phyloP scores from a whole-genome alignment of 2,113 vertebrate species.

The Hyla sarda region DNA sequence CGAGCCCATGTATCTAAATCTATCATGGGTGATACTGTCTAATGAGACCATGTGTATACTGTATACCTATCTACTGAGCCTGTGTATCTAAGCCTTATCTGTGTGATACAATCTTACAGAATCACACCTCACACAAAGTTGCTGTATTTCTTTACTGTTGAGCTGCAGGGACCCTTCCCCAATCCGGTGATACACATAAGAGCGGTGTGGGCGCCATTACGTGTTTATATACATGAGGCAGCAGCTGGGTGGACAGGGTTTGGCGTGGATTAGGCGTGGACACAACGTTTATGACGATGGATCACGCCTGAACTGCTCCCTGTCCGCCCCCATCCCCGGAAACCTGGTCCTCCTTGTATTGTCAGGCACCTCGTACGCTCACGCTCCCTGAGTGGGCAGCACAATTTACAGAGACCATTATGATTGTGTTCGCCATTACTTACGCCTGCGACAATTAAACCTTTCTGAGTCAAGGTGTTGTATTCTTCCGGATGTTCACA shows the following conservation, averaged over 20 bases:
- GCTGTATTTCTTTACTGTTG: neutral
- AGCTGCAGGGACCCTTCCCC: neutral
- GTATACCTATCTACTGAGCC: too few species aligned
- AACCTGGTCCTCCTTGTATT: constrained; percentile 31
- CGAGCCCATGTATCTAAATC: too few species aligned
- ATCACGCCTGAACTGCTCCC: constrained; percentile 16
- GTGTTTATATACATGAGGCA: neutral
- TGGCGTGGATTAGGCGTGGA: constrained; percentile 7
- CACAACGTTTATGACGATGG: constrained; percentile 8
- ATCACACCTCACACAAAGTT: too few species aligned
- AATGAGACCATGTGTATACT: too few species aligned
- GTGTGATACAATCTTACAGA: too few species aligned
- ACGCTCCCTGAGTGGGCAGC: neutral
- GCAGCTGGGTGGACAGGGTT: constrained; percentile 3
- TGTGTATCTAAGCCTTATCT: too few species aligned
- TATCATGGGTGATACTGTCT: too few species aligned
- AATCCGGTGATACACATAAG: neutral
- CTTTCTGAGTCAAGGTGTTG: neutral
- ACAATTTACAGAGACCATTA: neutral
- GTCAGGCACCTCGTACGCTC: neutral
- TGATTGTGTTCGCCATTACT: neutral
- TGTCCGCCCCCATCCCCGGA: neutral
- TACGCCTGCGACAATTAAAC: neutral
- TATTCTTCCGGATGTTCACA: too few species aligned
- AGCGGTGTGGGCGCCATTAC: neutral